Evolutionary conservation across 2,113 vertebrate genomes (phyloP), one percentile per base, ranked within the genome.

Genomic region (Balaenoptera acutorostrata): DNA sequence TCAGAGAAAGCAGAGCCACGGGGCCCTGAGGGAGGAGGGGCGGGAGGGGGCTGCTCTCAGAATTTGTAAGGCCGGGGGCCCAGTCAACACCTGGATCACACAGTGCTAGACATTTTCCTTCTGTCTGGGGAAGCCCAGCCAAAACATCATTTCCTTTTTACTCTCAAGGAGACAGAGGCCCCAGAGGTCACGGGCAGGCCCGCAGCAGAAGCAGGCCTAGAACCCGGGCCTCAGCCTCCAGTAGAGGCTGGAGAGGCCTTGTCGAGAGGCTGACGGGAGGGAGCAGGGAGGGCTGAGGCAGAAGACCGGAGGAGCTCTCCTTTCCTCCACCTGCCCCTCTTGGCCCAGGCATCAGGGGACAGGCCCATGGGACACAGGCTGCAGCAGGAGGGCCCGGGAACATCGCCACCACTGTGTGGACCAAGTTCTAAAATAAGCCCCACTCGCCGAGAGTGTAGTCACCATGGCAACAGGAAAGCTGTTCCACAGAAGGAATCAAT

Each of bases 371-470:
- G 71, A 88, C 68, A 85, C 90, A 93, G 83, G 80, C 88, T 71
- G 29, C 69, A 29, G 88, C 88, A 55, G 92, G 94, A 68, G 55
- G 84, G 74, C 63, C 12, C 0, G 9, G 77, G 46, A 68, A 94
- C 90, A 93, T 91, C 69, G 88, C 61, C 1, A 0, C 52, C 61
- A 59, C 88, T 25, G 13, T 27, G 41, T 10, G 71, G 93, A 93
- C 72, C 66, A 72, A 74, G 71, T 89, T 93, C 91, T 93, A 89
- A 95, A 97, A 93, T 44, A 95, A 94, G 57, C 93, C 59, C 0
- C 0, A 14, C 46, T 86, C 49, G 0, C 7, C 1, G 4, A 13
- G 23, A 86, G 63, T 61, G 87, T 81, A 15, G 52, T 96, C 92
- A 83, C 95, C 82, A 74, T 74, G 66, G 97, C 95, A 93, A 98